Percentiles rank a stretch among this genome's conserved stretches.
phyloP scores from a whole-genome alignment of 1,140 invertebrate genomes.

The Chlorops oryzae region DNA sequence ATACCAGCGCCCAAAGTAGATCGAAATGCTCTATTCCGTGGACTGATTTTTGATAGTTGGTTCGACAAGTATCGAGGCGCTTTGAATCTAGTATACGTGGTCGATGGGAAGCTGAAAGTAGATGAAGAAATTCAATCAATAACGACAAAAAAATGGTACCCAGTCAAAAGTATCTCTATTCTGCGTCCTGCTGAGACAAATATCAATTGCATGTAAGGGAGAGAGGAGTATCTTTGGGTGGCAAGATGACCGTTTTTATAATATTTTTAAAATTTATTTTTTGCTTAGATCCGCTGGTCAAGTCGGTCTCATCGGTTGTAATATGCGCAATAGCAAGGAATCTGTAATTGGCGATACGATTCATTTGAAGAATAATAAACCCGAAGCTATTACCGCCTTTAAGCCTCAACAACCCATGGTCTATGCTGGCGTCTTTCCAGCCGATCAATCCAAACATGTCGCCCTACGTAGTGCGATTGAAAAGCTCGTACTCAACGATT shows the following conservation, averaged over 20 bases:
- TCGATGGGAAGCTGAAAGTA: slow-evolving; percentile 64
- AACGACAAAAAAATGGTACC: slow-evolving; percentile 66
- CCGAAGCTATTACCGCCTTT: slow-evolving; percentile 59
- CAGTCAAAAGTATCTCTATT: slow-evolving; percentile 73
- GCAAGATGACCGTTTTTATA: too few relatives aligned
- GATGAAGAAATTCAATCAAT: slow-evolving; percentile 56
- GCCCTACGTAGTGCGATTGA: slow-evolving; percentile 75
- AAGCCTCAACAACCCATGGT: slow-evolving; percentile 79
- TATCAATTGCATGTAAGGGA: slow-evolving; percentile 55
- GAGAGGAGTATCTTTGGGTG: not conserved
- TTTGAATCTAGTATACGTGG: slow-evolving; percentile 71
- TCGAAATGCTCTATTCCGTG: slow-evolving; percentile 61
- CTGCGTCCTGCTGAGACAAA: slow-evolving; percentile 70
- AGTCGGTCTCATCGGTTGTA: slow-evolving; percentile 69
- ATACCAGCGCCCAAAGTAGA: slow-evolving; percentile 69
- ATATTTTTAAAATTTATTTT: not conserved
- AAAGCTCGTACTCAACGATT: slow-evolving; percentile 89
- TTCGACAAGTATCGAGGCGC: slow-evolving; percentile 84
- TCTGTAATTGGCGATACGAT: slow-evolving; percentile 82
- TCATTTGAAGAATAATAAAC: slow-evolving; percentile 50
- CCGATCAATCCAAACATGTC: slow-evolving; percentile 78
- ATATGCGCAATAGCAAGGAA: slow-evolving; percentile 73
- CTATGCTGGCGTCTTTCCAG: slow-evolving; percentile 89
- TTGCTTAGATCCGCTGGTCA: slow-evolving; percentile 49
- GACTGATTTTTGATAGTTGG: slow-evolving; percentile 91